Evolutionary conservation across 1,140 invertebrate species (phyloP), one percentile per base, ranked within the genome.

Genomic region (Penaeus japonicus): DNA sequence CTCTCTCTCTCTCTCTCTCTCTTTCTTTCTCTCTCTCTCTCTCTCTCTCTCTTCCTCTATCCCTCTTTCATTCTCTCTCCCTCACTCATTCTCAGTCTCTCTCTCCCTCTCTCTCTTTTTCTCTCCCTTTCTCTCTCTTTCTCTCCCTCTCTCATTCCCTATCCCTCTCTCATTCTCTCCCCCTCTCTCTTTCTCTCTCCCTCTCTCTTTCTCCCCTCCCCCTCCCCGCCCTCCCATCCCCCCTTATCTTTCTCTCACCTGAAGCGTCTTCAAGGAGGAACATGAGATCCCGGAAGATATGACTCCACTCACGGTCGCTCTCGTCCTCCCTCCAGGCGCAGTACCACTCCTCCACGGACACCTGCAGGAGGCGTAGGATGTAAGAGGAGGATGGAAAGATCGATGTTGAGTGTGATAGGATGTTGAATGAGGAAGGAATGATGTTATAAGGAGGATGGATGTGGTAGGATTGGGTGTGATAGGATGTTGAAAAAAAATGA

Each of bases 211-310:
- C 77, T 39, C 15, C 20, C 20, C 15, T 0, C 53, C 39, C n/a
- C n/a, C n/a, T n/a, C n/a, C n/a, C n/a, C n/a, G n/a, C n/a, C n/a
- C n/a, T n/a, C n/a, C n/a, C n/a, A n/a, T n/a, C n/a, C n/a, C n/a
- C n/a, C n/a, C n/a, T n/a, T n/a, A n/a, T 15, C 32, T 53, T 24
- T 90, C 89, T 22, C 65, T 79, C 89, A 92, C 92, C 92, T 84
- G 92, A 92, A 57, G 91, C 92, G 79, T 92, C 92, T 89, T 92
- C 92, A 47, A 92, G 90, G 35, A 92, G 91, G 80, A 92, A 92
- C 92, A 92, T 92, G 80, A 92, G 91, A 62, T 92, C 90, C 91
- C 92, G 91, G 89, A 92, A 92, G 35, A 90, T 91, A 57, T 90
- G 84, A 54, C 91, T 92, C 92, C 92, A 92, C 18, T 92, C 91